Evolutionary conservation across 1,140 invertebrate species (phyloP), one percentile per base, ranked within the genome.

Genomic region (Heliconius nattereri): DNA sequence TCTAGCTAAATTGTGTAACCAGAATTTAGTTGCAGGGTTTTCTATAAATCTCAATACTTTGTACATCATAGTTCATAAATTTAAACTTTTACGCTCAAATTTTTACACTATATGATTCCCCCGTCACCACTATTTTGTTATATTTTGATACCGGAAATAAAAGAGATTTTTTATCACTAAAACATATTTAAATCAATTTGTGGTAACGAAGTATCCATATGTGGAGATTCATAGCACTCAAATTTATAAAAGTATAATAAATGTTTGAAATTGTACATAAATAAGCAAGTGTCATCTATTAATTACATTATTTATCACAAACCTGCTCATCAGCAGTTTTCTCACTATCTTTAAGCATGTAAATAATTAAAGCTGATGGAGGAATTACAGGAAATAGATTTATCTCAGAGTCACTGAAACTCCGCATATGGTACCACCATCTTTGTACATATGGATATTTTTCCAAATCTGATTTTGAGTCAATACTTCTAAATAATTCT

Each of bases 351-450:
- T 89, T 87, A 66, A 82, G 80, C 83, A 85, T 79, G 79, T 83
- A 84, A 78, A 80, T 81, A 77, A 88, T 85, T 72, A 79, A 78
- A 79, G 86, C 81, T 83, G 87, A 84, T 83, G 83, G 79, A 79
- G 79, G 52, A 81, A 78, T 82, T 82, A 81, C 83, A 81, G 92
- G 89, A 84, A 96, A 95, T 80, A 85, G 84, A 83, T 83, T 80
- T 83, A 91, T 91, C 89, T 96, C 95, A 75, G 85, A 87, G 72
- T 86, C 83, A 85, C 91, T 93, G 89, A 95, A 96, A 89, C 95
- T 96, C 89, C 92, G 88, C 87, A 96, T 95, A 91, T 96, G 95
- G 89, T 90, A 85, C 88, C 94, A 95, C 96, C 96, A 96, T 89
- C 96, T 94, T 85, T 90, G 93, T 78, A 96, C 86, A 83, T 96